These are phyloP conservation scores for Lophochroa leadbeateri DNA, from an alignment of 2,113 vertebrate species.

Conservation along the genomic window DNA sequence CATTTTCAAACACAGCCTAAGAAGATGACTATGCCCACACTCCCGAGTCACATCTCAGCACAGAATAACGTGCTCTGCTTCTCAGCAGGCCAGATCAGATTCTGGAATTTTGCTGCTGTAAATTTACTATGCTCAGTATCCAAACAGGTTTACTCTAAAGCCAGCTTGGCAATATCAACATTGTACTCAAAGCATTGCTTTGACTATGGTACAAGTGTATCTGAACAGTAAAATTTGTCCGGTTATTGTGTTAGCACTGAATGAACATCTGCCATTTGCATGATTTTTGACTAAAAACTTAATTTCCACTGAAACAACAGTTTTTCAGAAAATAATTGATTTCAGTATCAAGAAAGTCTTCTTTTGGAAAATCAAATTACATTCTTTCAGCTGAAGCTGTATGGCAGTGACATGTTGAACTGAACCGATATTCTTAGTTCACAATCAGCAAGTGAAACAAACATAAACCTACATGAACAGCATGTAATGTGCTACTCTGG, in stretches of 20 bases:
- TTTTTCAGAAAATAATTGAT: neutral
- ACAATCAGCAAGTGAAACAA: neutral
- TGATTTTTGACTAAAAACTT: neutral
- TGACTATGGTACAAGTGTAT: too few relatives aligned
- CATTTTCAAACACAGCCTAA: neutral
- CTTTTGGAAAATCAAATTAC: neutral
- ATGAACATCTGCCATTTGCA: neutral
- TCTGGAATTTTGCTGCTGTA: neutral
- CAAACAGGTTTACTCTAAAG: neutral
- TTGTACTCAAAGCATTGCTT: neutral
- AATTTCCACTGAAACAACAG: neutral
- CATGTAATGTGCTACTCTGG: neutral
- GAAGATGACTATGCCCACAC: accelerated
- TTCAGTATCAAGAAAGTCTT: neutral
- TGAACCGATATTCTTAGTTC: neutral
- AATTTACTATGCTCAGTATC: neutral
- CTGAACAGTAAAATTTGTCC: neutral
- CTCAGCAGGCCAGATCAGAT: neutral
- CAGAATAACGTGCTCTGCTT: neutral
- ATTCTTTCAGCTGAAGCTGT: neutral
- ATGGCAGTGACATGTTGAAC: neutral
- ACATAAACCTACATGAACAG: neutral
- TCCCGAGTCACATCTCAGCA: neutral
- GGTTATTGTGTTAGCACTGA: neutral
- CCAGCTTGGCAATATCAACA: neutral